phyloP scores from a whole-genome alignment of 1,140 invertebrate genomes.

The Rhizoglyphus robini region DNA sequence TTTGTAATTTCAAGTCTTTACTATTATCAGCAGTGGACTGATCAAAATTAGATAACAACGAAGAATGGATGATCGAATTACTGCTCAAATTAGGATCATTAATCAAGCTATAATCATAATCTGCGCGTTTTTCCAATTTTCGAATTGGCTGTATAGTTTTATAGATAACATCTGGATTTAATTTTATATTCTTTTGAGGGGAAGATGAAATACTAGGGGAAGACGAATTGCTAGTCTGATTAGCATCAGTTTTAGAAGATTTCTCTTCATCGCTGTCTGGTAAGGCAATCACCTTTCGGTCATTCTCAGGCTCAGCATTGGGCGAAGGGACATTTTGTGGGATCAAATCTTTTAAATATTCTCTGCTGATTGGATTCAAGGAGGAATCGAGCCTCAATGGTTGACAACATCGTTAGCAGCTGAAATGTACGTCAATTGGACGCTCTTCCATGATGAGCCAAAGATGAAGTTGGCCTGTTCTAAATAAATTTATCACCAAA shows the following conservation, averaged over 20 bases:
- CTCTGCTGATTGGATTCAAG: conserved; percentile 66
- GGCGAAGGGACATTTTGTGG: conserved; percentile 33
- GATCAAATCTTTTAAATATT: conserved; percentile 62
- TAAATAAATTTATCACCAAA: not conserved
- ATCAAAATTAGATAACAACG: not conserved
- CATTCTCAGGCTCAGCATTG: conserved; percentile 19
- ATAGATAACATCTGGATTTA: conserved; percentile 49
- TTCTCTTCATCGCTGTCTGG: not conserved
- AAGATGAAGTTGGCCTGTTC: too few relatives aligned
- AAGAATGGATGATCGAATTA: conserved; percentile 48
- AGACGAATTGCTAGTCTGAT: too few relatives aligned
- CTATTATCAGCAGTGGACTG: not conserved
- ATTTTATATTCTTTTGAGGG: conserved; percentile 34
- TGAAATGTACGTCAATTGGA: conserved; percentile 55
- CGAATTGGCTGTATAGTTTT: conserved; percentile 61
- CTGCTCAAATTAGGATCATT: conserved; percentile 48
- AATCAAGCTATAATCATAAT: conserved; percentile 71
- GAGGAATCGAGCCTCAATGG: conserved; percentile 69
- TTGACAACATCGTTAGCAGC: conserved; percentile 80
- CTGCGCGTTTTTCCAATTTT: conserved; percentile 48
- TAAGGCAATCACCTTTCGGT: conserved; percentile 5
- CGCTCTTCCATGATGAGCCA: conserved; percentile 1
- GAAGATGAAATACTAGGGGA: not conserved
- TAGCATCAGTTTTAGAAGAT: not conserved
- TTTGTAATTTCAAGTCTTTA: conserved; percentile 41